These are phyloP conservation scores for Chironomus striatipennis DNA, from an alignment of 1,140 invertebrate species.

Conservation along the genomic window DNA sequence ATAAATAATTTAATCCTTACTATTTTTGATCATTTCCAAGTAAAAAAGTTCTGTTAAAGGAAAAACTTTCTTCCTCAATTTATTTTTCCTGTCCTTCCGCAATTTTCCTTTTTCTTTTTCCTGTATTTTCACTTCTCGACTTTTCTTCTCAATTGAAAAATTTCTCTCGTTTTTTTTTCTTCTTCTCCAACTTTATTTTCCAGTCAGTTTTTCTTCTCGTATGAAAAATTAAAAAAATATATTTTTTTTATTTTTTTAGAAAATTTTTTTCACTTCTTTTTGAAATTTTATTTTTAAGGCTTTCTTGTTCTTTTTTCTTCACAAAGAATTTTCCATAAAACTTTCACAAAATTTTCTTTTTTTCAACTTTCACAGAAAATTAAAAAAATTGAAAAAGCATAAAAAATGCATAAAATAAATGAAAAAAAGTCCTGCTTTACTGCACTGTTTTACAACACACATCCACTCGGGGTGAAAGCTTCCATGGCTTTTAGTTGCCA, in stretches of 20 bases:
- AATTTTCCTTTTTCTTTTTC: no score
- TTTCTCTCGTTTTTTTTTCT: no score
- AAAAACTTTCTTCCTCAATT: background rate
- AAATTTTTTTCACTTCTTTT: background rate
- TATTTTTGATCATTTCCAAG: constrained; percentile 7
- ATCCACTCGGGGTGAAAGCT: constrained; percentile 5
- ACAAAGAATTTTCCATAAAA: background rate
- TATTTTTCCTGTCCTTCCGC: no score
- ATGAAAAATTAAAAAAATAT: no score
- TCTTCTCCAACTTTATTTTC: no score
- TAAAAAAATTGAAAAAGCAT: no score
- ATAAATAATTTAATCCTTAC: background rate
- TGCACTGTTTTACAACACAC: background rate
- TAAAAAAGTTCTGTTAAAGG: background rate
- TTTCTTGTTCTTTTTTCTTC: background rate
- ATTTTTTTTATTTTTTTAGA: background rate
- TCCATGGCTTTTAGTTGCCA: constrained; percentile 1
- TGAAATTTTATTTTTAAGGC: background rate
- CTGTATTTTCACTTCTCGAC: no score
- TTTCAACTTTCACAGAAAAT: no score
- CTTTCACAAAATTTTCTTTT: background rate
- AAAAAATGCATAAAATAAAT: no score
- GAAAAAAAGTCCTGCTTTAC: no score
- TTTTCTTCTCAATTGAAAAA: no score
- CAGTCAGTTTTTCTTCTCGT: no score